Evolutionary conservation across 2,888 invertebrate species (phyloP).

Genomic region (Drosophila macrospina): DNA sequence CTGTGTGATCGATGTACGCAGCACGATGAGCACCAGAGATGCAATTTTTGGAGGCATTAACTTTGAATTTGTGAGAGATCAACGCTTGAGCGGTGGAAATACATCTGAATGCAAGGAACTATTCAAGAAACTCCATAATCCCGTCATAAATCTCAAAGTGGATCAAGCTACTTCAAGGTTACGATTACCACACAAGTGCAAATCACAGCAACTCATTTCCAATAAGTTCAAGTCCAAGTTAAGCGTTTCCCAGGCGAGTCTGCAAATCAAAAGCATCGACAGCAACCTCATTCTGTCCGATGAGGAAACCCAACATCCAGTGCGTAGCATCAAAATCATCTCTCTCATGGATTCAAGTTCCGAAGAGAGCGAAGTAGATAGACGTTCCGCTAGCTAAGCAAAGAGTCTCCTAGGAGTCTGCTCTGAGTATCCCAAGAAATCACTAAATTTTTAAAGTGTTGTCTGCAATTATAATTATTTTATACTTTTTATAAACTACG

Average conservation of each 20-base stretch:
- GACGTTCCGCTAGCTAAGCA: too few species aligned
- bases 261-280: background rate
- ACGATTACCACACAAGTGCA: background rate
- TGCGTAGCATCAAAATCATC: background rate
- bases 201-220: background rate
- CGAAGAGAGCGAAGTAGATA: background rate
- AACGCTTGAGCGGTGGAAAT: slow-evolving; percentile 29
- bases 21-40: slow-evolving; percentile 13
- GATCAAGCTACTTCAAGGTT: background rate
- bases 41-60: slow-evolving; percentile 41
- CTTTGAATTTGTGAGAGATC: slow-evolving; percentile 51
- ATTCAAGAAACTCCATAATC: background rate
- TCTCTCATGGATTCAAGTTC: background rate
- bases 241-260: background rate
- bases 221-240: background rate
- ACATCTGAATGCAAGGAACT: background rate
- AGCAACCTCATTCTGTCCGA: slow-evolving; percentile 1
- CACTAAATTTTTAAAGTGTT: slow-evolving; percentile 1
- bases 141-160: background rate
- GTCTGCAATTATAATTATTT: background rate
- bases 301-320: background rate
- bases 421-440: background rate
- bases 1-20: slow-evolving; percentile 59
- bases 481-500: too few species aligned
- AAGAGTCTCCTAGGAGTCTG: background rate